Evolutionary conservation across 2,888 invertebrate species (phyloP).

Genomic region (Apocheima hispidaria): DNA sequence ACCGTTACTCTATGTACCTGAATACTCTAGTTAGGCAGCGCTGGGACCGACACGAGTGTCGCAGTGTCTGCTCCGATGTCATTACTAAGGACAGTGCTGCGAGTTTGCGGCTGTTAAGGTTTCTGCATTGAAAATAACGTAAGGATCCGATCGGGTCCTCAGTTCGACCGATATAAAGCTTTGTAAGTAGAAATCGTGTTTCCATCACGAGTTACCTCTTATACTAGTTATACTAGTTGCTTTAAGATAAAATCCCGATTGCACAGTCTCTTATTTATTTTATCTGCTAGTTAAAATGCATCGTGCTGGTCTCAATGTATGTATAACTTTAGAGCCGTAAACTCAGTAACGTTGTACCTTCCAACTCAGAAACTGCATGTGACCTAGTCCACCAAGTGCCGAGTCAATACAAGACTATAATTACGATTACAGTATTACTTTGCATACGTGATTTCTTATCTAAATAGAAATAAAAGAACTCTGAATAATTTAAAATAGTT

Average conservation of each 20-base stretch:
- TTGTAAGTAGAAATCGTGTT: too few relatives aligned
- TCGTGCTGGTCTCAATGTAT: not conserved
- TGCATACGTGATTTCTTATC: slow-evolving; percentile 53
- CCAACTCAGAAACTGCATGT: slow-evolving; percentile 8
- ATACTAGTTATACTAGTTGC: too few relatives aligned
- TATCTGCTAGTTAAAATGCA: not conserved
- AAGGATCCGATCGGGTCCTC: not conserved
- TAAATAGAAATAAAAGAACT: slow-evolving; percentile 70
- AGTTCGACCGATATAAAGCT: too few relatives aligned
- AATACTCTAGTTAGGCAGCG: slow-evolving; percentile 13
- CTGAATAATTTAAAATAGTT: slow-evolving; percentile 69
- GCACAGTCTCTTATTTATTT: not conserved
- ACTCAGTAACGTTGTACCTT: not conserved
- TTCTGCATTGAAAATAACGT: not conserved
- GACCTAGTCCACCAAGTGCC: slow-evolving; percentile 18
- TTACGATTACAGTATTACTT: slow-evolving; percentile 75
- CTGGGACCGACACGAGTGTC: slow-evolving; percentile 6
- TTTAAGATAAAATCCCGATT: too few relatives aligned
- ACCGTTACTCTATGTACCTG: slow-evolving; percentile 31
- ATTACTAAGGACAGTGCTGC: slow-evolving; percentile 5
- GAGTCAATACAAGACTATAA: slow-evolving; percentile 67
- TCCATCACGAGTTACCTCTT: too few relatives aligned
- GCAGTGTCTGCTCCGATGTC: not conserved
- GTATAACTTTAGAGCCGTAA: not conserved
- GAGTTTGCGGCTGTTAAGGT: not conserved